A percentile compares a stretch with the other conserved stretches of the same genome.
Conservation (phyloP, 1,140 invertebrate species). For the Limonius californicus region DNA sequence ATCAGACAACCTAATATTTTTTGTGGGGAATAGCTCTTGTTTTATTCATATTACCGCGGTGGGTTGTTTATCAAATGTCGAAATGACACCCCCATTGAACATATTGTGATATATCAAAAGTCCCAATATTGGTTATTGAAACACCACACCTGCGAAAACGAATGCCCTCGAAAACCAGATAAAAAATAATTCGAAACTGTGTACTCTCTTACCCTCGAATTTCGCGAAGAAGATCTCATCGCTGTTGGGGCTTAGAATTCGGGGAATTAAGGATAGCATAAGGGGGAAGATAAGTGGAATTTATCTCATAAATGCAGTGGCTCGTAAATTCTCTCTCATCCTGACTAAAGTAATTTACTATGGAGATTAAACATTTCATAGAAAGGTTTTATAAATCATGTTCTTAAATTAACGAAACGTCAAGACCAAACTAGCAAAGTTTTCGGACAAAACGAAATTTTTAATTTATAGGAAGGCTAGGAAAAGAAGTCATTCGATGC, state of each 20-base stretch:
- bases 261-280: no score
- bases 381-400: background rate
- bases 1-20: background rate
- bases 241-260: no score
- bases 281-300: slow-evolving; percentile 18
- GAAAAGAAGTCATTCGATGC: no score
- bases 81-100: background rate
- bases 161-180: no score
- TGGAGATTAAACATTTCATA: slow-evolving; percentile 24
- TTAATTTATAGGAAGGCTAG: no score
- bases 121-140: no score
- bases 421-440: background rate
- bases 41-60: slow-evolving; percentile 3
- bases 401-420: background rate
- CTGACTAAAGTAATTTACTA: slow-evolving; percentile 23
- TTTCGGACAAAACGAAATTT: no score
- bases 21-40: background rate
- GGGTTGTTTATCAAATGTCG: background rate
- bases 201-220: no score
- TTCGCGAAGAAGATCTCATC: no score
- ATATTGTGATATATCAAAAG: no score
- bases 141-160: no score
- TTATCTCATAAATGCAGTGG: slow-evolving; percentile 25
- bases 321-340: slow-evolving; percentile 24
- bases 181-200: no score